Percentiles rank a stretch among this genome's conserved stretches.
phyloP scores from a whole-genome alignment of 2,797 vertebrate genomes.

The Paratrypauchen microcephalus region DNA sequence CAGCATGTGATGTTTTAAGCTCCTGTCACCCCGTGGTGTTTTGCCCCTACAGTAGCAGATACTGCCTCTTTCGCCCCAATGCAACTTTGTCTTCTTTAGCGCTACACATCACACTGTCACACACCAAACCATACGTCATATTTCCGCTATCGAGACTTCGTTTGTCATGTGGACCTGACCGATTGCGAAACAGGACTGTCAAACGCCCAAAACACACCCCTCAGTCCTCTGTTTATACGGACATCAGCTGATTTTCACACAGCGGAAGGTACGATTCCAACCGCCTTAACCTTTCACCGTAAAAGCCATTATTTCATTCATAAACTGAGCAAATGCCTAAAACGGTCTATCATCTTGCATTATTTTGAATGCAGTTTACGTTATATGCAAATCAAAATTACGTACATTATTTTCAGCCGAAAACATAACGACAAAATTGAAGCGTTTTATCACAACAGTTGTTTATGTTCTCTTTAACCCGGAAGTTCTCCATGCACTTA shows the following conservation, averaged over 20 bases:
- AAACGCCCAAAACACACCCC: background rate
- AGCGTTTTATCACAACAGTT: background rate
- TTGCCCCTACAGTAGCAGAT: constrained; percentile 20
- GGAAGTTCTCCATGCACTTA: constrained; percentile 13
- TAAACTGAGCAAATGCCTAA: background rate
- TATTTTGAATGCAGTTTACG: background rate
- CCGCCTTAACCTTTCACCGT: constrained; percentile 42
- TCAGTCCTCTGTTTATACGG: constrained; percentile 55
- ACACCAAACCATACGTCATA: background rate
- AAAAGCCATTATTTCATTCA: constrained; percentile 28
- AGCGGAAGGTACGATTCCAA: constrained; percentile 25
- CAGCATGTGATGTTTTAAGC: constrained; percentile 50
- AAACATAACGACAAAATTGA: background rate
- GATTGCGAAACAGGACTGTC: constrained; percentile 5
- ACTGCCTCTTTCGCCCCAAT: constrained; percentile 1
- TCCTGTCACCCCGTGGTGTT: constrained; percentile 14
- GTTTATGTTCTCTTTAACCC: constrained; percentile 2
- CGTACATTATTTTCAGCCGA: fast-evolving
- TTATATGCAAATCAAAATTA: background rate
- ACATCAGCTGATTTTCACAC: constrained; percentile 60
- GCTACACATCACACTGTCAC: background rate
- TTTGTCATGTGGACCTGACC: background rate
- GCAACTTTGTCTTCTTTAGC: background rate
- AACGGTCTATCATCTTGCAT: background rate
- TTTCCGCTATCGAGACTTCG: background rate